Conservation (phyloP, 2,888 invertebrate species). For the Drosophila neutralis region DNA sequence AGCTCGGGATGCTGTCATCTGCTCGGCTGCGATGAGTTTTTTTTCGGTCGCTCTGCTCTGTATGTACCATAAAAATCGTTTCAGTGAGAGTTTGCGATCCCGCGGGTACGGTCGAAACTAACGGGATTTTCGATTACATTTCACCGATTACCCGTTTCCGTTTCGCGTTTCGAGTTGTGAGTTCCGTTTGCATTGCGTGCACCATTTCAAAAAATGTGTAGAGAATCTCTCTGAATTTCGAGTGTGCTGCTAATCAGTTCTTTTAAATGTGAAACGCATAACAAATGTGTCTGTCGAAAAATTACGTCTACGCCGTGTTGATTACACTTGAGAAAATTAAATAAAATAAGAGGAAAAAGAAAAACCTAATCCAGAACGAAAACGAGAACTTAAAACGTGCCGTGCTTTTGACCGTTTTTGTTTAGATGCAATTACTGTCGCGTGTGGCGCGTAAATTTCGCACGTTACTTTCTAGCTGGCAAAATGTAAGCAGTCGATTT, state of each 20-base stretch:
- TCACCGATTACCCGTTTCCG: conserved; percentile 33
- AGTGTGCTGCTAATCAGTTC: conserved; percentile 32
- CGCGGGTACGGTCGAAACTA: conserved; percentile 85
- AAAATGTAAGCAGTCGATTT: conserved; percentile 70
- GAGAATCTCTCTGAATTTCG: conserved; percentile 20
- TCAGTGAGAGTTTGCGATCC: conserved; percentile 85
- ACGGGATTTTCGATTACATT: conserved; percentile 67
- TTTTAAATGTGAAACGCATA: conserved; percentile 47
- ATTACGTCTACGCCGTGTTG: conserved; percentile 40
- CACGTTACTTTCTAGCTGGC: conserved; percentile 36
- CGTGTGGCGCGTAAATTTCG: conserved; percentile 51
- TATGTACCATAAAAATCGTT: conserved; percentile 84
- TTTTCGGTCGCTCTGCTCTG: conserved; percentile 60
- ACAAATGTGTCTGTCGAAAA: conserved; percentile 45
- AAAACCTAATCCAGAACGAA: neutral
- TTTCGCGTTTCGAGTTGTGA: conserved; percentile 43
- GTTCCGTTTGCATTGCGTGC: conserved; percentile 27
- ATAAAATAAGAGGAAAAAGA: conserved; percentile 9
- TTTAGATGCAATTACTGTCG: conserved; percentile 48
- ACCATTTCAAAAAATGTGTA: conserved; percentile 25
- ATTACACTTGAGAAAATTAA: conserved; percentile 23
- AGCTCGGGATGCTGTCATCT: conserved; percentile 63
- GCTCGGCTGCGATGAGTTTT: conserved; percentile 31
- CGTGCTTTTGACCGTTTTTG: conserved; percentile 35
- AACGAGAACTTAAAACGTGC: conserved; percentile 33